Conservation (phyloP, 1,140 invertebrate species). For the Meloidogyne chitwoodi region DNA sequence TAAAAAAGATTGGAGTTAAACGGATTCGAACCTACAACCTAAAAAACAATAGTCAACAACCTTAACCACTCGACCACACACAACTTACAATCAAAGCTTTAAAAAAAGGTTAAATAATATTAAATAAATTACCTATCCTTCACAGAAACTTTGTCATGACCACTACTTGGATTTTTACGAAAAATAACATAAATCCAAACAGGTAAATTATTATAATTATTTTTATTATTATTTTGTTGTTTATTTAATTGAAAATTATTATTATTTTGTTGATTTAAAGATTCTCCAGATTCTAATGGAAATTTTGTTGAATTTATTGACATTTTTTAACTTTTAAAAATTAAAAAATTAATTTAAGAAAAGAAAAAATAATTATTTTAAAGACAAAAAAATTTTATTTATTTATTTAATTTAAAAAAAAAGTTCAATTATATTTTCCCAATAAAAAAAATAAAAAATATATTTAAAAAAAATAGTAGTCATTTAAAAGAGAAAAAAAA, state of each 20-base stretch:
- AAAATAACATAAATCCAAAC: conserved; percentile 60
- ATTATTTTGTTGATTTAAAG: conserved; percentile 4
- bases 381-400: no score
- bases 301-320: background rate
- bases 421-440: no score
- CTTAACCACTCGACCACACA: conserved; percentile 8
- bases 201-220: conserved; percentile 24
- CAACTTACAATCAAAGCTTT: conserved; percentile 38
- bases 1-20: no score
- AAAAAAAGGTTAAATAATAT: conserved; percentile 61
- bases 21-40: no score
- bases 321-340: background rate
- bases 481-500: no score
- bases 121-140: conserved; percentile 25
- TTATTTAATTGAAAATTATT: background rate
- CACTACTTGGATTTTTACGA: conserved; percentile 50
- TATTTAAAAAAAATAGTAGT: no score
- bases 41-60: background rate
- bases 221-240: background rate
- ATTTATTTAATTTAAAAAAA: no score
- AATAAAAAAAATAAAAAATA: no score
- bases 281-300: conserved; percentile 15
- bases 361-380: no score
- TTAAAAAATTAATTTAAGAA: no score
- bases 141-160: conserved; percentile 58